Evolutionary conservation across 2,113 vertebrate species (phyloP), one percentile per base, ranked within the genome.

Genomic region (Pseudopodoces humilis): DNA sequence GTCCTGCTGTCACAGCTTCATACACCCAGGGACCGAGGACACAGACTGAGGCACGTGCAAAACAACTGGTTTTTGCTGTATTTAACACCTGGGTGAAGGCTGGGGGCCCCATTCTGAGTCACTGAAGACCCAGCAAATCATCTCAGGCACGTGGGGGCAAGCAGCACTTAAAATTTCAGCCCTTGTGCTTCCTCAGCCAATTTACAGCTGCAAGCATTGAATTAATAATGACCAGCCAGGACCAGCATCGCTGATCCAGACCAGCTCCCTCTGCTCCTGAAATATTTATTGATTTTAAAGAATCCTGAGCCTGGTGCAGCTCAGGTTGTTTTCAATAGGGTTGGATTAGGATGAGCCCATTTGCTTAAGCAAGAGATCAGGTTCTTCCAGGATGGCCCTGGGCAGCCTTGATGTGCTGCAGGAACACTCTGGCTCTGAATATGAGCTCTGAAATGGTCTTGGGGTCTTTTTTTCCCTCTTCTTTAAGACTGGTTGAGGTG

Each of bases 221-320:
- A 96, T 97, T 97, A 94, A 95, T 97, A 90, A 97, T 20, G 62
- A 83, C 96, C 91, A 83, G 83, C 67, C 90, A 64, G 79, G 85
- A 58, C 56, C 33, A 41, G 83, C 35, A 15, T 2, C 35, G 63
- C 88, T 75, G 75, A 83, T 58, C 74, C 33, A 15, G 70, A 87
- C 71, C 35, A 19, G 4, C 88, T 88, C 77, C 55, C 62, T 50
- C 60, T 13, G 71, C 83, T 94, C 86, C 88, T 95, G 88, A 96
- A 96, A 98, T 96, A 96, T 95, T 97, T 47, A 97, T 92, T 76
- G 58, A 71, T 86, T 93, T 88, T 91, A 85, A 96, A 95, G 81
- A 19, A 92, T 23, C 83, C 91, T 49, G 31, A 46, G 8, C 60
- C 65, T 72, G 44, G 28, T 14, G 50, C 28, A 33, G 75, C 44